These are phyloP conservation scores for Pitta sordida DNA, from an alignment of 2,113 vertebrate genomes.

Conservation along the genomic window DNA sequence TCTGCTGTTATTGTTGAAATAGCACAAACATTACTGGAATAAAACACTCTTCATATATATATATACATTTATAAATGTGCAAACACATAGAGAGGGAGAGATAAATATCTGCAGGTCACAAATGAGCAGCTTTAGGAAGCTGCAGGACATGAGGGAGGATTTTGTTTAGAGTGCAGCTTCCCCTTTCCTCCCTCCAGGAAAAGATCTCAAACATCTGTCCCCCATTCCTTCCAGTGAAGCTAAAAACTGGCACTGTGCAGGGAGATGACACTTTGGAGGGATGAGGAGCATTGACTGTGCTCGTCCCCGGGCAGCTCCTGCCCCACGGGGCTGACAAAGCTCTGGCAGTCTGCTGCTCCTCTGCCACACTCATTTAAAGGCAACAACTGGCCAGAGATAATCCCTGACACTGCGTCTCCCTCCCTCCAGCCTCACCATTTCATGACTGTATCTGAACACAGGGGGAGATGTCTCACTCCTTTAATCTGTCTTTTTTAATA, in stretches of 20 bases:
- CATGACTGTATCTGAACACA: fast-evolving
- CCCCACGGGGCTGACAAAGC: not conserved
- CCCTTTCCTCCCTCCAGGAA: not conserved
- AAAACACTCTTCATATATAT: not conserved
- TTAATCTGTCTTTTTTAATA: not conserved
- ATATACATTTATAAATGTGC: not conserved
- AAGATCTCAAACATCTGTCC: slow-evolving; percentile 5
- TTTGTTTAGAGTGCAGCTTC: slow-evolving; percentile 22
- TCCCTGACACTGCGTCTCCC: not conserved
- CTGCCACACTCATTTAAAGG: fast-evolving
- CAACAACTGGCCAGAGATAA: not conserved
- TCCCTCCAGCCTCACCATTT: not conserved
- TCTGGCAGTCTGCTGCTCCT: not conserved
- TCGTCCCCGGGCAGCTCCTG: not conserved
- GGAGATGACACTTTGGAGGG: fast-evolving
- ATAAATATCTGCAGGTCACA: slow-evolving; percentile 1
- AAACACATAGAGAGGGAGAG: not conserved
- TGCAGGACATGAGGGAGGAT: not conserved
- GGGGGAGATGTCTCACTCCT: not conserved
- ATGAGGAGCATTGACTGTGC: not conserved
- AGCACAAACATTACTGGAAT: not conserved
- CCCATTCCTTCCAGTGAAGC: not conserved
- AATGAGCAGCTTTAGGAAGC: slow-evolving; percentile 14
- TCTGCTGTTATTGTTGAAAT: not conserved
- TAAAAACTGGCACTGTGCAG: not conserved